These are phyloP conservation scores for Parauchenoglanis ngamensis DNA, from an alignment of 2,797 vertebrate genomes.

Conservation along the genomic window DNA sequence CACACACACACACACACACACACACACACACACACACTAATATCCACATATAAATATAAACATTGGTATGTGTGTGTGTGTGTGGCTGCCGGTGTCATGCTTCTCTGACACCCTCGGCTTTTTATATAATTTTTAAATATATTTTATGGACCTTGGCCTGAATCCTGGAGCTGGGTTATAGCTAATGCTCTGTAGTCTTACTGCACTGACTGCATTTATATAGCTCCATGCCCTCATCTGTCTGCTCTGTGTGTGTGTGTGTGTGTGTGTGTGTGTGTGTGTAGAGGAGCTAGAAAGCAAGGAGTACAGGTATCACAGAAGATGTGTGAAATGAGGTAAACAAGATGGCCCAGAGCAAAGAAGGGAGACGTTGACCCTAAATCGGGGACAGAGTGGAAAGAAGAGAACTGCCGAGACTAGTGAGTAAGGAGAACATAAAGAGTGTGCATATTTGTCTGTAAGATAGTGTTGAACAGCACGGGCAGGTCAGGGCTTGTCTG, in stretches of 20 bases:
- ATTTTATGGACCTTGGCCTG: constrained; percentile 61
- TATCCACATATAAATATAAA: constrained; percentile 26
- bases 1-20: constrained; percentile 3
- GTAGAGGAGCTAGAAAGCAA: not conserved
- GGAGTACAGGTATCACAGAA: not conserved
- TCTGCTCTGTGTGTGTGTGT: constrained; percentile 15
- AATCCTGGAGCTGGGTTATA: constrained; percentile 56
- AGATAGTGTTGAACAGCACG: constrained; percentile 42
- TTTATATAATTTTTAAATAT: constrained; percentile 55
- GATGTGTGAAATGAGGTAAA: not conserved
- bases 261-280: constrained; percentile 41
- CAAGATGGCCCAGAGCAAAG: not conserved
- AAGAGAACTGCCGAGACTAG: not conserved
- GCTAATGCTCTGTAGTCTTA: constrained; percentile 37
- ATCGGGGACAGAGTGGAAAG: not conserved
- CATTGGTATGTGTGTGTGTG: constrained; percentile 33
- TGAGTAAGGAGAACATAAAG: constrained; percentile 13
- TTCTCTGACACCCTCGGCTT: constrained; percentile 47
- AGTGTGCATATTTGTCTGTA: constrained; percentile 37
- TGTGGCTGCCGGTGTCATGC: constrained; percentile 35
- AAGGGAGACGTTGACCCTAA: not conserved
- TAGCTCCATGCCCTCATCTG: constrained; percentile 32
- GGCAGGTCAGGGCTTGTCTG: constrained; percentile 66
- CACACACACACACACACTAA: constrained; percentile 5
- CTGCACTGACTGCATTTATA: constrained; percentile 55